Percentiles rank a stretch among this genome's conserved stretches.
These are phyloP conservation scores for Phalanger gymnotis DNA, from an alignment of 2,797 vertebrate species.

Conservation along the genomic window DNA sequence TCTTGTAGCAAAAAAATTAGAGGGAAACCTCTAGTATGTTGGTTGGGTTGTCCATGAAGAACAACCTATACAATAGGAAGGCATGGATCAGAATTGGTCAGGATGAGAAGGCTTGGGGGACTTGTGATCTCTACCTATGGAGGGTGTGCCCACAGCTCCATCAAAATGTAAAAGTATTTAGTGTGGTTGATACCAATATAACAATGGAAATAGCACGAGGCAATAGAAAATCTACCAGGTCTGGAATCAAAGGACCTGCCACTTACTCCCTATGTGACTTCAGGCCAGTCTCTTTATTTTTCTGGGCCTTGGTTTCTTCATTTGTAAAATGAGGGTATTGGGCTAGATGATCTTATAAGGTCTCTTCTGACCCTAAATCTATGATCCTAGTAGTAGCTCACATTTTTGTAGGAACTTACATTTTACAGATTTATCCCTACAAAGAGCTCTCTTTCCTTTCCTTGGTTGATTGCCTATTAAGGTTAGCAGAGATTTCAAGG, in stretches of 20 bases:
- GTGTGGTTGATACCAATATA: neutral
- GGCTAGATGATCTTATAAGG: neutral
- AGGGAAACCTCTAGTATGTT: neutral
- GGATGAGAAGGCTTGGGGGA: neutral
- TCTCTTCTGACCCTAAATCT: neutral
- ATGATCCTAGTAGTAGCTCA: neutral
- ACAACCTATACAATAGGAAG: no score
- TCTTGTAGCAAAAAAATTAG: neutral
- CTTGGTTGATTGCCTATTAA: neutral
- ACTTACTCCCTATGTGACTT: neutral
- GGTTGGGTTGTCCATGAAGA: neutral
- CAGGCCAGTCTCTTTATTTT: neutral
- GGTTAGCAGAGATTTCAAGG: neutral
- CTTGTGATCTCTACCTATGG: neutral
- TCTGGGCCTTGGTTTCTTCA: neutral
- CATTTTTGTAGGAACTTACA: neutral
- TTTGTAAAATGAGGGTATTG: neutral
- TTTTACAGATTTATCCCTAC: constrained; percentile 12
- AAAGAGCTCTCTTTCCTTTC: constrained; percentile 26
- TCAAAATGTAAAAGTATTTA: neutral
- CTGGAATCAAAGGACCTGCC: neutral
- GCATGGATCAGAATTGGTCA: neutral
- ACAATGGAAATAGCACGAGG: neutral
- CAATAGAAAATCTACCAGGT: neutral
- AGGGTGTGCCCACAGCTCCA: neutral